Percentiles rank a stretch among this genome's conserved stretches.
Evolutionary conservation across 2,888 invertebrate species (phyloP).

Genomic region (Dicyrtoma fusca): DNA sequence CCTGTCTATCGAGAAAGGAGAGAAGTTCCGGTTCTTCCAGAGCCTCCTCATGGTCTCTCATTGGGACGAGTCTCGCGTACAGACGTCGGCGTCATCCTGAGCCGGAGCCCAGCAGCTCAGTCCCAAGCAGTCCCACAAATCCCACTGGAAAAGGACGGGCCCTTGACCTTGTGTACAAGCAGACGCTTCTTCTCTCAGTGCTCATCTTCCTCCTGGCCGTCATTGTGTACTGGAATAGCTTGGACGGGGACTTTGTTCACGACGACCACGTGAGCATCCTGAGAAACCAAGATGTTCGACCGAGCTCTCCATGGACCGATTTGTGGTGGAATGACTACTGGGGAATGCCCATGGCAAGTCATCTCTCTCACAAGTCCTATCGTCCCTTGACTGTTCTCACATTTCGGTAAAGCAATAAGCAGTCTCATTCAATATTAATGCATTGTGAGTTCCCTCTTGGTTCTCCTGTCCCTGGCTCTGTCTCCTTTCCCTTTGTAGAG

Average conservation of each 20-base stretch:
- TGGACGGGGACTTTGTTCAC: conserved; percentile 81
- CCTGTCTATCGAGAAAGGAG: too few relatives aligned
- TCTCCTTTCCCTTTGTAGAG: not conserved
- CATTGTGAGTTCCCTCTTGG: not conserved
- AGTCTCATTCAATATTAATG: conserved; percentile 22
- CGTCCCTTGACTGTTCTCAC: conserved; percentile 79
- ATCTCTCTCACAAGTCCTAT: conserved; percentile 82
- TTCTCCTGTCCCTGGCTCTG: not conserved
- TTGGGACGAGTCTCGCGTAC: too few relatives aligned
- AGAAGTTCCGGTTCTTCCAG: too few relatives aligned
- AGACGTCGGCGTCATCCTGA: too few relatives aligned
- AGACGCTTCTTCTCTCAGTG: conserved; percentile 61
- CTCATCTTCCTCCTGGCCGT: conserved; percentile 62
- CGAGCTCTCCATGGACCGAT: conserved; percentile 66
- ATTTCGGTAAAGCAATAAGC: conserved; percentile 69
- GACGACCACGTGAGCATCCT: conserved; percentile 84
- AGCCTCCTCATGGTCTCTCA: too few relatives aligned
- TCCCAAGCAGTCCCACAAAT: not conserved
- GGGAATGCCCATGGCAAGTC: conserved; percentile 85
- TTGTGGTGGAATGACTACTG: conserved; percentile 81
- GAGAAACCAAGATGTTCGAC: conserved; percentile 77
- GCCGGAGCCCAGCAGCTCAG: not conserved
- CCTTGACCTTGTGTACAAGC: conserved; percentile 14
- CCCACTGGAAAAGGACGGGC: not conserved
- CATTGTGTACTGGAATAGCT: conserved; percentile 68